These are phyloP conservation scores for Tetragnatha montana DNA, from an alignment of 2,888 invertebrate genomes.

Conservation along the genomic window DNA sequence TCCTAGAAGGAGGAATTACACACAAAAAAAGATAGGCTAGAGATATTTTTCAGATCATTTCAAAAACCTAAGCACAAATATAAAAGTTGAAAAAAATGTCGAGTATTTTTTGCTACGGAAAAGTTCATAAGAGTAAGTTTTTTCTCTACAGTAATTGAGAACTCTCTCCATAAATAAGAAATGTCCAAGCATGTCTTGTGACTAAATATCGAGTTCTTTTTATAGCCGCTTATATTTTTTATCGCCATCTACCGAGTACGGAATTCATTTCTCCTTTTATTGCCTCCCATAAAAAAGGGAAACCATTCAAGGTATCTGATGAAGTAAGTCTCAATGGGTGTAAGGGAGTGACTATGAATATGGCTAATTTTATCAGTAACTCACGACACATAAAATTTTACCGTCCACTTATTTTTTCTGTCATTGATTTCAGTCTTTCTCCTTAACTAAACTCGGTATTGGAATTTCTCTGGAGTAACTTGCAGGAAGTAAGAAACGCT, in stretches of 20 bases:
- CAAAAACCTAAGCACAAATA: neutral
- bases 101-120: neutral
- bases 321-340: constrained; percentile 13
- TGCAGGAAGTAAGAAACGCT: neutral
- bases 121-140: neutral
- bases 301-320: constrained; percentile 18
- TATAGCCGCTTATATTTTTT: constrained; percentile 1
- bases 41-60: neutral
- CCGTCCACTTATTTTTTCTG: neutral
- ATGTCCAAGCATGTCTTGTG: neutral
- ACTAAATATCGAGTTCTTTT: neutral
- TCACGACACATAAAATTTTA: constrained; percentile 7
- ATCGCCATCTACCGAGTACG: constrained; percentile 11
- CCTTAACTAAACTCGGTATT: neutral
- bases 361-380: constrained; percentile 23
- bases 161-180: neutral
- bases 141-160: neutral
- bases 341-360: constrained; percentile 22
- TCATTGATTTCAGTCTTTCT: neutral
- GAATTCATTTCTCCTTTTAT: constrained; percentile 11
- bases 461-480: neutral
- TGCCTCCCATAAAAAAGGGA: constrained; percentile 14
- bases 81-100: neutral
- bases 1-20: neutral
- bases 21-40: neutral